Evolutionary conservation across 2,797 vertebrate genomes (phyloP).

Genomic region (Brachyrhaphis roseni): DNA sequence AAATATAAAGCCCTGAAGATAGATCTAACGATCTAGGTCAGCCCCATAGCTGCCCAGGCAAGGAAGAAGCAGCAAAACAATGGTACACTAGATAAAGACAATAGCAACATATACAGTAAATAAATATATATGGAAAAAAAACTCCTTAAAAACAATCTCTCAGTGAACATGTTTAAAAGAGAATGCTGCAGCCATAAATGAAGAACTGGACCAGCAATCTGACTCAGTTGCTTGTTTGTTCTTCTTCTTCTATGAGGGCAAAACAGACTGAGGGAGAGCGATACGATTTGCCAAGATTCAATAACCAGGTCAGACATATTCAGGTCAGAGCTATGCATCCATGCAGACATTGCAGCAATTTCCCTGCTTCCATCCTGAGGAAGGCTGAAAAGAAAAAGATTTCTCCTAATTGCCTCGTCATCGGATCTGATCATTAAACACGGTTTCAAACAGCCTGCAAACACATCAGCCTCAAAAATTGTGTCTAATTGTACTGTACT

Average conservation of each 20-base stretch:
- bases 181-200: neutral
- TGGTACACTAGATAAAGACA: neutral
- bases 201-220: conserved; percentile 1
- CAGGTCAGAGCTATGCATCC: conserved; percentile 63
- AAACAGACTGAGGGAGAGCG: conserved; percentile 22
- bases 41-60: conserved; percentile 36
- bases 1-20: conserved; percentile 17
- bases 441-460: neutral
- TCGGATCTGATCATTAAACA: conserved; percentile 22
- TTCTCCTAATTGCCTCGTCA: conserved; percentile 7
- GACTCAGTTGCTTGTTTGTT: conserved; percentile 20
- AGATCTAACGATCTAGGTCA: conserved; percentile 39
- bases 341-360: conserved; percentile 48
- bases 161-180: neutral
- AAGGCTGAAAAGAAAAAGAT: conserved; percentile 28
- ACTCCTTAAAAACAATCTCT: neutral
- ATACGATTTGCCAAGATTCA: conserved; percentile 56
- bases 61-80: conserved; percentile 6
- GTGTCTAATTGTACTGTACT: neutral
- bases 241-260: conserved; percentile 17
- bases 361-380: conserved; percentile 25
- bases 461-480: neutral
- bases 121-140: neutral
- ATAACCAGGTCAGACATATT: conserved; percentile 76
- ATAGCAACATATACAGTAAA: neutral